Percentiles rank a stretch among this genome's conserved stretches.
phyloP scores from a whole-genome alignment of 2,797 vertebrate genomes.

The Rhadinocentrus ornatus region DNA sequence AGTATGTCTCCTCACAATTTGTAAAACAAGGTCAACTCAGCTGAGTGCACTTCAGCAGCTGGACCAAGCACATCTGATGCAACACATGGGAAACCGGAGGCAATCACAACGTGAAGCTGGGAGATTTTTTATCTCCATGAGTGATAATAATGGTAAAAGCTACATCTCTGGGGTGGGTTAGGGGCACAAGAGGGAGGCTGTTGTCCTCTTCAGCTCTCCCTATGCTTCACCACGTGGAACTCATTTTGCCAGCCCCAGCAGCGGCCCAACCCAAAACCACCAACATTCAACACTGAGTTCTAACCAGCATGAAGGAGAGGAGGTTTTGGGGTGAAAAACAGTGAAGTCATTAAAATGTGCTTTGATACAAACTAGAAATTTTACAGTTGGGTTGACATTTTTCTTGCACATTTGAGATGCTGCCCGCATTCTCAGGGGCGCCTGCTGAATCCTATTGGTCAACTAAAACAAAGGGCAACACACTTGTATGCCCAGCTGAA shows the following conservation, averaged over 20 bases:
- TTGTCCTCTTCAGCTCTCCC: slow-evolving; percentile 41
- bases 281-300: slow-evolving; percentile 55
- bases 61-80: slow-evolving; percentile 80
- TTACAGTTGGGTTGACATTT: slow-evolving; percentile 34
- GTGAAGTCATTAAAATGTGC: slow-evolving; percentile 44
- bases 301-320: slow-evolving; percentile 40
- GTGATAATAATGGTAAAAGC: slow-evolving; percentile 35
- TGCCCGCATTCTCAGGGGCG: slow-evolving; percentile 2
- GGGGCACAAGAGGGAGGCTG: slow-evolving; percentile 23
- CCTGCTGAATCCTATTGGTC: slow-evolving; percentile 10
- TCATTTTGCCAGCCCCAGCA: slow-evolving; percentile 66
- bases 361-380: slow-evolving; percentile 51
- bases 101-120: slow-evolving; percentile 51
- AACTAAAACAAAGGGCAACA: slow-evolving; percentile 51
- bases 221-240: slow-evolving; percentile 53
- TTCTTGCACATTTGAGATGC: slow-evolving; percentile 38
- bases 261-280: slow-evolving; percentile 77
- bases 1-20: slow-evolving; percentile 15
- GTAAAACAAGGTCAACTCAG: slow-evolving; percentile 67
- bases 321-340: slow-evolving; percentile 49
- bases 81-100: slow-evolving; percentile 75
- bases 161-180: slow-evolving; percentile 26
- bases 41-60: slow-evolving; percentile 71
- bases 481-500: slow-evolving; percentile 2
- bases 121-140: slow-evolving; percentile 53